These are phyloP conservation scores for Stomorhina lunata DNA, from an alignment of 2,888 invertebrate species.

Conservation along the genomic window DNA sequence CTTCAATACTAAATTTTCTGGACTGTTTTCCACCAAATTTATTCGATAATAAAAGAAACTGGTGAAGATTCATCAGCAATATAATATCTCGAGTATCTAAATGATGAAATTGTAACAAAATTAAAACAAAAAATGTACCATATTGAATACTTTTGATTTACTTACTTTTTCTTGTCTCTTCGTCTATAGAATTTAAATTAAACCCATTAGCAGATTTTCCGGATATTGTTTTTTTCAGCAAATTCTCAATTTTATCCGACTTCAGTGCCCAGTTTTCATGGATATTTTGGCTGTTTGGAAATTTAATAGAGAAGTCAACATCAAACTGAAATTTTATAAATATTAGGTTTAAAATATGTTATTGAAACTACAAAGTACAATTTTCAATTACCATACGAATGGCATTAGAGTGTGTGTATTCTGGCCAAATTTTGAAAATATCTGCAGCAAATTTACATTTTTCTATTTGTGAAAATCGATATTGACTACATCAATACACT, in stretches of 20 bases:
- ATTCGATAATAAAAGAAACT: constrained; percentile 8
- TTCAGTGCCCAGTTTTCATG: neutral
- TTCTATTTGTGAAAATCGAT: neutral
- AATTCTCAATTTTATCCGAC: neutral
- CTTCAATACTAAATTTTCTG: constrained; percentile 1
- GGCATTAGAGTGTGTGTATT: neutral
- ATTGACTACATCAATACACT: neutral
- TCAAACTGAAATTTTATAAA: neutral
- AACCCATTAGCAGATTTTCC: neutral
- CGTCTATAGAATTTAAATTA: no score
- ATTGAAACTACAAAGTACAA: no score
- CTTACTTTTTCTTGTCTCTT: no score
- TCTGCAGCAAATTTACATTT: neutral
- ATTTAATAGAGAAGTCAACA: neutral
- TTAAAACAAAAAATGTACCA: no score
- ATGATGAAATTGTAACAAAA: no score
- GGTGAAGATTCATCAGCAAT: constrained; percentile 8
- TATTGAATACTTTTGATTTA: no score
- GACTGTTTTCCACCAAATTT: constrained; percentile 19
- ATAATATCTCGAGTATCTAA: no score
- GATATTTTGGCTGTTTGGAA: neutral
- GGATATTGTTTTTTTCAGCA: no score
- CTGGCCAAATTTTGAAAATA: neutral
- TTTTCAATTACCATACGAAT: neutral
- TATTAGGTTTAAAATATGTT: no score